phyloP scores from a whole-genome alignment of 2,113 vertebrate species.

The Bubalus kerabau region DNA sequence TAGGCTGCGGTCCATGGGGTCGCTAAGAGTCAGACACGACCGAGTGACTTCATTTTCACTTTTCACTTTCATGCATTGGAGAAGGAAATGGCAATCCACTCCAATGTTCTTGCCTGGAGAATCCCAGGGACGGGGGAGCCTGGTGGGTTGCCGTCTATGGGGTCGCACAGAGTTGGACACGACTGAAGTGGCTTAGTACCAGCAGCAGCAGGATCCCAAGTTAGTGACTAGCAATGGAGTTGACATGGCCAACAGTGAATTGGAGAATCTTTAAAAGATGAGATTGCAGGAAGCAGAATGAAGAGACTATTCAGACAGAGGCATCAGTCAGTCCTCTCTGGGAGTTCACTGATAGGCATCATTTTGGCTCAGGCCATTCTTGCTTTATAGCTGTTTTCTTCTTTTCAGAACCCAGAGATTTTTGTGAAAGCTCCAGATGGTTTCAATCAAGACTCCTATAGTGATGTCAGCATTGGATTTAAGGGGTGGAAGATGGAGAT shows the following conservation, averaged over 20 bases:
- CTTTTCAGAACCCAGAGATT: neutral
- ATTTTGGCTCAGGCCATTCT: neutral
- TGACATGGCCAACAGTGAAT: neutral
- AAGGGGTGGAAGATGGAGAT: neutral
- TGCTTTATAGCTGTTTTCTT: neutral
- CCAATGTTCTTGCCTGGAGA: too few species aligned
- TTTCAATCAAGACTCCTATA: neutral
- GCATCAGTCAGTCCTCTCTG: neutral
- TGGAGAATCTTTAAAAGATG: neutral
- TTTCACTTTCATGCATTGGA: too few species aligned
- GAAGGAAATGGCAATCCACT: too few species aligned
- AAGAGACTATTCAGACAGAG: neutral
- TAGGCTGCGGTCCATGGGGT: too few species aligned
- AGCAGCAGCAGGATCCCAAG: neutral
- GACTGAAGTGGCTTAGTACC: too few species aligned
- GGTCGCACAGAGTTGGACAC: fast-evolving
- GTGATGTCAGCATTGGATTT: neutral
- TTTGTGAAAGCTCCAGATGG: neutral
- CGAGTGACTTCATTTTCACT: too few species aligned
- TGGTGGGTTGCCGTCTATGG: too few species aligned
- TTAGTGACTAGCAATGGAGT: neutral
- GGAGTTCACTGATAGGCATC: neutral
- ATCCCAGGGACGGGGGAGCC: too few species aligned
- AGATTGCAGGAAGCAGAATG: neutral
- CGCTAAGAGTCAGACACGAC: too few species aligned